Evolutionary conservation across 37 sponge, comb jelly and placozoan genomes (phyloP).

Genomic region (Cladorhizidae sp.): DNA sequence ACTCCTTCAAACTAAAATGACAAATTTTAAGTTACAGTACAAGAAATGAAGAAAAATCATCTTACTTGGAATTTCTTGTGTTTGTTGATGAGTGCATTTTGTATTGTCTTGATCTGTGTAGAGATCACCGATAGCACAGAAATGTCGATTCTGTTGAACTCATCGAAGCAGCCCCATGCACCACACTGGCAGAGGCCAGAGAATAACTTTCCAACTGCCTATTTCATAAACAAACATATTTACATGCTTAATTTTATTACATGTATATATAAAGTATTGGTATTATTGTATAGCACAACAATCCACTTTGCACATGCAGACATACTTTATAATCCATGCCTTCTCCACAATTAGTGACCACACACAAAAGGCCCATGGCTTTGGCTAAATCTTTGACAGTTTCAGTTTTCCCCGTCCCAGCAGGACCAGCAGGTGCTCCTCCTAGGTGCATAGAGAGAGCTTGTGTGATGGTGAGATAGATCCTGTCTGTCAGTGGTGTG

Average conservation of each 20-base stretch:
- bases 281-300: no score
- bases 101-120: conserved; percentile 98
- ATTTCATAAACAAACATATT: not conserved
- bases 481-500: conserved; percentile 96
- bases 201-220: conserved; percentile 98
- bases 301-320: not conserved
- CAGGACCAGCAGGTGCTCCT: conserved; percentile 99
- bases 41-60: not conserved
- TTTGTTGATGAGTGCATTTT: conserved; percentile 93
- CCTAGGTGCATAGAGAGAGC: conserved; percentile 97
- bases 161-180: conserved; percentile 99
- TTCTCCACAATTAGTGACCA: conserved; percentile 99
- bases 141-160: conserved; percentile 98
- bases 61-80: conserved; percentile 91
- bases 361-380: conserved; percentile 97
- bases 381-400: conserved; percentile 98
- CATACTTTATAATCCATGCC: conserved; percentile 98
- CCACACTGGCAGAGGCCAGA: conserved; percentile 99
- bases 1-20: conserved; percentile 88
- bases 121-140: conserved; percentile 98
- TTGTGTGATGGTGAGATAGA: conserved; percentile 96
- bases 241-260: no score
- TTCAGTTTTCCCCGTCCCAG: conserved; percentile 99
- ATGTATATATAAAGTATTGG: no score
- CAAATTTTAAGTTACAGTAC: not conserved